Evolutionary conservation across 2,113 vertebrate species (phyloP).

Genomic region (Cyanoliseus patagonus): DNA sequence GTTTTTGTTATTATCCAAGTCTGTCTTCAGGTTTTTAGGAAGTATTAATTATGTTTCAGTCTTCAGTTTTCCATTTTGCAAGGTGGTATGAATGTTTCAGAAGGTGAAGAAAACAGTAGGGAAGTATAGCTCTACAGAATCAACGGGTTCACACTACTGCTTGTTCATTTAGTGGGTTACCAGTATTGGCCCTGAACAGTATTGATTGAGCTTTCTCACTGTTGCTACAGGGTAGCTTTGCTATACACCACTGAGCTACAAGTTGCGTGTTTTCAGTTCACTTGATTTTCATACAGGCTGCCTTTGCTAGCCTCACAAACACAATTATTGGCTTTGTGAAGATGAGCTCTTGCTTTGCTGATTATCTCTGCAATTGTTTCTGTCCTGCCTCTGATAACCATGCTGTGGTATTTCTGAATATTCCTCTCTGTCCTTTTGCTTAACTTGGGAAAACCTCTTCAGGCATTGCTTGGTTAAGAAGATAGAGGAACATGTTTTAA

Average conservation of each 20-base stretch:
- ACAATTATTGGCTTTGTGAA: not conserved
- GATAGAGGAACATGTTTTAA: not conserved
- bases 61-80: not conserved
- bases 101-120: not conserved
- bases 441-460: not conserved
- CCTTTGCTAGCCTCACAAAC: not conserved
- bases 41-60: not conserved
- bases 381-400: not conserved
- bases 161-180: not conserved
- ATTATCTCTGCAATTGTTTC: not conserved
- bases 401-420: not conserved
- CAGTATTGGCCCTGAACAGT: not conserved
- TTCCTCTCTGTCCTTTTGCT: not conserved
- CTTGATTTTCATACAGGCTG: not conserved
- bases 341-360: not conserved
- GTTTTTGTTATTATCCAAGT: not conserved
- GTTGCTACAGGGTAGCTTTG: not conserved
- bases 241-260: not conserved
- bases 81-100: not conserved
- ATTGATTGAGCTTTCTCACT: slow-evolving; percentile 12
- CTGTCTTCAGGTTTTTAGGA: not conserved
- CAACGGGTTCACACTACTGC: not conserved
- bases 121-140: not conserved
- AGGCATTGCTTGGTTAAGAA: not conserved
- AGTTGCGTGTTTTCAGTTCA: not conserved